phyloP scores from a whole-genome alignment of 64 coral and sea anemone genomes.

The Actinia equina region DNA sequence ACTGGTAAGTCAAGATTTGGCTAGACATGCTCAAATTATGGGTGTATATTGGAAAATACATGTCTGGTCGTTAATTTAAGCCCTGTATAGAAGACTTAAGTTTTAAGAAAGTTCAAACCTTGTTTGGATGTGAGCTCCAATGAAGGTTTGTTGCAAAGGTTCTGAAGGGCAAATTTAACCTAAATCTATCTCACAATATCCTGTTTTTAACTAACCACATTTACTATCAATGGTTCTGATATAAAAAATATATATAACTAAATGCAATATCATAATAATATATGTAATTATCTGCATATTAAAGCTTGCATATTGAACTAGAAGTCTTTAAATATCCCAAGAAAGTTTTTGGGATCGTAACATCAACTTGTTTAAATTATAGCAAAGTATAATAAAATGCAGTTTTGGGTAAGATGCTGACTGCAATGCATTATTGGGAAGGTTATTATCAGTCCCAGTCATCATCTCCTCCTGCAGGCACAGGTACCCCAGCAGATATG shows the following conservation, averaged over 20 bases:
- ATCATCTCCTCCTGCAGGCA: slow-evolving; percentile 19
- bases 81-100: too few species aligned
- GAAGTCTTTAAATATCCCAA: not conserved
- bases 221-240: not conserved
- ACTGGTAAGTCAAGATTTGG: too few species aligned
- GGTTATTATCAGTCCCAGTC: slow-evolving; percentile 7
- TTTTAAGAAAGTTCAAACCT: too few species aligned
- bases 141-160: too few species aligned
- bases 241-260: slow-evolving; percentile 6
- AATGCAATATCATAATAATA: not conserved
- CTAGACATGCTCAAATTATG: too few species aligned
- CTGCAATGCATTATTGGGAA: slow-evolving; percentile 21
- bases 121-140: too few species aligned
- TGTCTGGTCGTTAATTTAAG: too few species aligned
- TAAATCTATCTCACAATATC: not conserved
- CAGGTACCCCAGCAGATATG: slow-evolving; percentile 20
- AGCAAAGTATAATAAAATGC: slow-evolving; percentile 9
- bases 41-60: too few species aligned
- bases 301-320: not conserved
- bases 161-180: not conserved
- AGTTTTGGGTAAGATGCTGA: not conserved
- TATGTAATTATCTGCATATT: not conserved
- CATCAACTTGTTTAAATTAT: not conserved
- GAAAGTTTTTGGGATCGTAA: not conserved
- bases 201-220: not conserved